Conservation (phyloP, 2,113 vertebrate species). For the Accipiter virgatus region DNA sequence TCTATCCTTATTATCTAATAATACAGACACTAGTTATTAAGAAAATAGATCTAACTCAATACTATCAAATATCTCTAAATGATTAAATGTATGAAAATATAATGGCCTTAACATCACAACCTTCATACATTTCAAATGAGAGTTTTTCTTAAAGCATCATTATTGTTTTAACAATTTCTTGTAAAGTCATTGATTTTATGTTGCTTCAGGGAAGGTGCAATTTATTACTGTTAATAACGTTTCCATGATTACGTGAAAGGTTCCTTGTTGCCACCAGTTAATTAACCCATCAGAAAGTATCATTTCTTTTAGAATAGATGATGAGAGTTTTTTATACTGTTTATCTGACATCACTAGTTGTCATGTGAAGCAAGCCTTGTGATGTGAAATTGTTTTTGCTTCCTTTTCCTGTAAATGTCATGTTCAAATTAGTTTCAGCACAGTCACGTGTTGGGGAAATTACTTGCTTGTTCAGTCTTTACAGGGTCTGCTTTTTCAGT, state of each 20-base stretch:
- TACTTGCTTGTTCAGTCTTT: neutral
- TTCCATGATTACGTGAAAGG: neutral
- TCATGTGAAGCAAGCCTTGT: neutral
- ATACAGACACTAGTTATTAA: neutral
- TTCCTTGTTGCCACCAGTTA: constrained; percentile 6
- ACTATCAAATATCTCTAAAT: neutral
- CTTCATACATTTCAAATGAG: neutral
- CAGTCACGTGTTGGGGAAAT: neutral
- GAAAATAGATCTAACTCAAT: neutral
- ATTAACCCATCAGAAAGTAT: constrained; percentile 4
- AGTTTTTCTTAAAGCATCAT: neutral
- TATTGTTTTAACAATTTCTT: neutral
- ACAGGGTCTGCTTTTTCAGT: neutral
- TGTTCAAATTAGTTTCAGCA: neutral
- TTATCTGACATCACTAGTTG: neutral
- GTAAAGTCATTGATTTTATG: constrained; percentile 30
- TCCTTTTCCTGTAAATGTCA: neutral
- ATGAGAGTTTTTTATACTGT: neutral
- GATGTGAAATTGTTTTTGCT: neutral
- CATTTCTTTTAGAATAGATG: neutral
- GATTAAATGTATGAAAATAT: neutral
- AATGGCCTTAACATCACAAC: neutral
- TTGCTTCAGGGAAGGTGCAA: neutral
- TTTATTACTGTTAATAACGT: constrained; percentile 18
- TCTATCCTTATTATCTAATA: neutral